Evolutionary conservation across 2,797 vertebrate genomes (phyloP), one percentile per base, ranked within the genome.

Genomic region (Benthosema pterotum): DNA sequence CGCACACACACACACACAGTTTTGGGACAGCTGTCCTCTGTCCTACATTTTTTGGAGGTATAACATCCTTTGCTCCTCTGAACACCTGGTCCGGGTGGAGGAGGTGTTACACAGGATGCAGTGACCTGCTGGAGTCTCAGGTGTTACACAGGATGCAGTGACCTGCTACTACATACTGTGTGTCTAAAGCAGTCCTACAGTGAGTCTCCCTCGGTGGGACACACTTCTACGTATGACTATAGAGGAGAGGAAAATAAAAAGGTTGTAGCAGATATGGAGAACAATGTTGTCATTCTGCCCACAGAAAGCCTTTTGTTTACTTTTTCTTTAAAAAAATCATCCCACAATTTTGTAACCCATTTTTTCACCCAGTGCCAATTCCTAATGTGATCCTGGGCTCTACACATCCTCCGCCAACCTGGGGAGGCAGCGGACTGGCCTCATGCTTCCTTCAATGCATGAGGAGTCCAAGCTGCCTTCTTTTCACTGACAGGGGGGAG

Each of bases 81-180:
- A 63, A 63, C 78, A 78, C 78, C 62, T 81, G 81, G 81, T 3
- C n/a, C 3, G 22, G 22, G 22, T 25, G 22, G 73, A 71, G 1
- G 13, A 53, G 32, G 87, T 2, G 32, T 38, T 38, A 38, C 8
- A 83, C 74, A 28, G 67, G 54, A 28, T 62, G 60, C 67, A 4
- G 50, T 57, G 42, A 55, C 57, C n/a, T n/a, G n/a, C 63, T 71
- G 67, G 71, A 78, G 69, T 66, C 52, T 67, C 52, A 18, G 75
- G 15, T 7, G 1, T 50, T 15, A 49, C 8, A 49, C 18, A 25
- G n/a, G 14, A n/a, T n/a, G n/a, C n/a, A n/a, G n/a, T n/a, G n/a
- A n/a, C n/a, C n/a, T n/a, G n/a, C n/a, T n/a, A n/a, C n/a, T n/a
- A 7, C 8, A 38, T 6, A 6, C 4, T n/a, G n/a, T n/a, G n/a